Evolutionary conservation across 1,140 invertebrate species (phyloP), one percentile per base, ranked within the genome.

Genomic region (Limonius californicus): DNA sequence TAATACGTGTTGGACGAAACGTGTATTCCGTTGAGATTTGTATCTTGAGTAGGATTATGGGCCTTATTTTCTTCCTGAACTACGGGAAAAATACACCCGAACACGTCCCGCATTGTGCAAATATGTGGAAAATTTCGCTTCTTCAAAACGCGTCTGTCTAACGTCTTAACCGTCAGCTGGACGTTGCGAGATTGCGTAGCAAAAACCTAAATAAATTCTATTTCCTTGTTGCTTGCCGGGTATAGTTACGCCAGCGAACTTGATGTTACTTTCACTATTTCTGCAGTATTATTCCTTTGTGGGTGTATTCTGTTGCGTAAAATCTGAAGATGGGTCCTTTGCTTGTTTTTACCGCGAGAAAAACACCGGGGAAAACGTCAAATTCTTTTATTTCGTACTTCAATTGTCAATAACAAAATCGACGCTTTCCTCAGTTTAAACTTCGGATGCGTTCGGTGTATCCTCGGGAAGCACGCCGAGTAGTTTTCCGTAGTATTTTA

Each of bases 1-100:
- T 73, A 73, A 62, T 73, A 73, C 35, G 63, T 70, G 55, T 72
- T 73, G 16, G 68, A 67, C 9, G 69, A 68, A 6, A 71, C 50
- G 14, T 50, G 62, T 63, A 19, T 19, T 27, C 20, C 53, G 6
- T 55, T 32, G 2, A 8, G 30, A 16, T 55, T 55, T 19, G 27
- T 55, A 14, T 27, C n/a, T 55, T 50, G 16, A 4, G 8, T 6
- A 11, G 3, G 1, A 16, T 27, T 30, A 16, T 16, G 3, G 1
- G 21, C 8, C 30, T 23, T 32, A 12, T 3, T 32, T 27, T 55
- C 53, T 55, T 55, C 53, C n/a, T 23, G 12, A 1, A 14, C 18
- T 15, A 27, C 14, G 4, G 20, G n/a, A 27, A 32, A 30, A 32
- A 15, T n/a, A 16, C 6, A 55, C 1, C 14, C 27, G n/a, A 55